A percentile compares a stretch with the other conserved stretches of the same genome.
Conservation (phyloP, 2,888 invertebrate genomes). For the Coecobrya sp. region DNA sequence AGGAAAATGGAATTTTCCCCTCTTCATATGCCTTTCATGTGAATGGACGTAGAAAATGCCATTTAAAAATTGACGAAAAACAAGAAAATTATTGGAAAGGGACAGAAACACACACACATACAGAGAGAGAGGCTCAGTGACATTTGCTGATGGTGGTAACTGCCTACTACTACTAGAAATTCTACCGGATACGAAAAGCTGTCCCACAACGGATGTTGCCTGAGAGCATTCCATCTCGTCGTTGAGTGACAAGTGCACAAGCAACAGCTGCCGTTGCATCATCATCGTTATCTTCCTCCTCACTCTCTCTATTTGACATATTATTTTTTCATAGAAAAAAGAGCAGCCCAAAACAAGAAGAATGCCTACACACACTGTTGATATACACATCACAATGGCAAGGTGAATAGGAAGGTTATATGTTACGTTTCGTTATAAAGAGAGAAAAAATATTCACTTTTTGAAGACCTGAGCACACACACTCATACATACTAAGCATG, state of each 20-base stretch:
- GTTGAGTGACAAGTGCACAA: conserved; percentile 53
- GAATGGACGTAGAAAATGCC: conserved; percentile 12
- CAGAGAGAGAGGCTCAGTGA: neutral
- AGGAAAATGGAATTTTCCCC: neutral
- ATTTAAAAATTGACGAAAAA: conserved; percentile 59
- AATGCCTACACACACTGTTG: neutral
- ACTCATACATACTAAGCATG: neutral
- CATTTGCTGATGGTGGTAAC: neutral
- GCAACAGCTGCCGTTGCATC: conserved; percentile 71
- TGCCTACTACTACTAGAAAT: neutral
- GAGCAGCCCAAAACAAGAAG: neutral
- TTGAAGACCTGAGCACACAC: neutral
- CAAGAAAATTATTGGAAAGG: conserved; percentile 1
- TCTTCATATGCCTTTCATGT: neutral
- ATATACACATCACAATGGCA: neutral
- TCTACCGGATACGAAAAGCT: conserved; percentile 71
- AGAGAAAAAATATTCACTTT: neutral
- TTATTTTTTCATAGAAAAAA: neutral
- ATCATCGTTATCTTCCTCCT: conserved; percentile 17
- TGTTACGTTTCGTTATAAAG: neutral
- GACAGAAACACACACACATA: neutral
- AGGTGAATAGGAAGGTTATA: neutral
- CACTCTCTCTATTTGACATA: conserved; percentile 3
- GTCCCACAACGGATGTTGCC: conserved; percentile 78
- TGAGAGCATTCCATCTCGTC: conserved; percentile 70